phyloP scores from a whole-genome alignment of 2,888 invertebrate genomes.

The Peribatodes rhomboidaria region DNA sequence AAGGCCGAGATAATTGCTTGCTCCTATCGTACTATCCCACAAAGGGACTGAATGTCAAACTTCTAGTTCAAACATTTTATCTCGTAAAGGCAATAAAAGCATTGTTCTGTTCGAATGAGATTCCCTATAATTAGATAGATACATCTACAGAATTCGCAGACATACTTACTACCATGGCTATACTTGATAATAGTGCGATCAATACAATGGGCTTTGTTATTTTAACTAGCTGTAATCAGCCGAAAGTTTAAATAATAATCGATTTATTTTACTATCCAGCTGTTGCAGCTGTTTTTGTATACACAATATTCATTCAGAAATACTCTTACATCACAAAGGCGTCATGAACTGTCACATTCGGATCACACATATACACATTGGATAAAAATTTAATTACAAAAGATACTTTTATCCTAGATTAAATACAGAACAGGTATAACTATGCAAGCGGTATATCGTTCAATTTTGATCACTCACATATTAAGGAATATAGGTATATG shows the following conservation, averaged over 20 bases:
- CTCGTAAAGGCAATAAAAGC: constrained; percentile 35
- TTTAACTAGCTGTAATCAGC: too few relatives aligned
- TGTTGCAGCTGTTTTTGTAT: not conserved
- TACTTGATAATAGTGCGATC: not conserved
- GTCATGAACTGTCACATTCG: too few relatives aligned
- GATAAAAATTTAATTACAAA: too few relatives aligned
- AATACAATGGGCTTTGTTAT: not conserved
- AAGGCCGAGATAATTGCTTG: constrained; percentile 44
- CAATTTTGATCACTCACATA: too few relatives aligned
- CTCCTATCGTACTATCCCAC: constrained; percentile 41
- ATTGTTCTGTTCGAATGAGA: constrained; percentile 37
- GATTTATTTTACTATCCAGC: not conserved
- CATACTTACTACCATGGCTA: not conserved
- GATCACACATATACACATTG: too few relatives aligned
- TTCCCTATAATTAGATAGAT: constrained; percentile 11
- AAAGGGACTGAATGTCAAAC: constrained; percentile 45
- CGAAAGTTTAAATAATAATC: not conserved
- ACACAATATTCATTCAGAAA: too few relatives aligned
- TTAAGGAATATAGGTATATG: too few relatives aligned
- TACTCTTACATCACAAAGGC: too few relatives aligned
- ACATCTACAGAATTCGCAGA: not conserved
- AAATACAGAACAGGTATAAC: too few relatives aligned
- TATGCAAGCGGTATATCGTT: too few relatives aligned
- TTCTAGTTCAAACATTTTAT: constrained; percentile 43
- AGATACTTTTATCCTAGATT: too few relatives aligned